Evolutionary conservation across 2,113 vertebrate species (phyloP).

Genomic region (Oceanites oceanicus): DNA sequence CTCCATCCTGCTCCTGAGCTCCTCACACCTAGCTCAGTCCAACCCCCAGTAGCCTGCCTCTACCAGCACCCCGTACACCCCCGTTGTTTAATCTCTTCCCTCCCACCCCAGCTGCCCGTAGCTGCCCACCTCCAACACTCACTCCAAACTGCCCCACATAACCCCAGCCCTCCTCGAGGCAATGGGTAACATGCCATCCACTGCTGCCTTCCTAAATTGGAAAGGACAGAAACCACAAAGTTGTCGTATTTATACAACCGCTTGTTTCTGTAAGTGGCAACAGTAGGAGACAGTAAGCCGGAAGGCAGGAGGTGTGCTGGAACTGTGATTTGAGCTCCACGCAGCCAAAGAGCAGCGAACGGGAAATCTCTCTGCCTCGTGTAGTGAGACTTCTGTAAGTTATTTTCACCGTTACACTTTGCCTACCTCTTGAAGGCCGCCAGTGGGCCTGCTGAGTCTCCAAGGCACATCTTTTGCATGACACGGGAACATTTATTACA

Average conservation of each 20-base stretch:
- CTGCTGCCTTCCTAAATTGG: neutral
- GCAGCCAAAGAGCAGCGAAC: accelerated
- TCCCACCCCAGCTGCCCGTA: accelerated
- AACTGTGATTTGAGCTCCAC: neutral
- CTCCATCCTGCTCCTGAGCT: neutral
- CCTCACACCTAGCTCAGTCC: neutral
- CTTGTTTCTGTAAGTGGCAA: neutral
- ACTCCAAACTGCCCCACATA: neutral
- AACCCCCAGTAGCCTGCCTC: neutral
- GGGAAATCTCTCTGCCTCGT: neutral
- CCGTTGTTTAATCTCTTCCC: accelerated
- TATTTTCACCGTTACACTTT: neutral
- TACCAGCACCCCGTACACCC: accelerated
- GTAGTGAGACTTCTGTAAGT: neutral
- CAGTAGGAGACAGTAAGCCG: neutral
- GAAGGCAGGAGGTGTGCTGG: neutral
- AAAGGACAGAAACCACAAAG: neutral
- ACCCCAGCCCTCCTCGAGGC: neutral
- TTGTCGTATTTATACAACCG: neutral
- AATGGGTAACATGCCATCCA: neutral
- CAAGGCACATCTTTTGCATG: neutral
- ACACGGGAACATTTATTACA: neutral
- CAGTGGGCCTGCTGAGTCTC: neutral
- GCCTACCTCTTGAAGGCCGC: no score
- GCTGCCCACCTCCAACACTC: no score